Evolutionary conservation across 2,797 vertebrate species (phyloP), one percentile per base, ranked within the genome.

Genomic region (Gadopsis bispinosus): DNA sequence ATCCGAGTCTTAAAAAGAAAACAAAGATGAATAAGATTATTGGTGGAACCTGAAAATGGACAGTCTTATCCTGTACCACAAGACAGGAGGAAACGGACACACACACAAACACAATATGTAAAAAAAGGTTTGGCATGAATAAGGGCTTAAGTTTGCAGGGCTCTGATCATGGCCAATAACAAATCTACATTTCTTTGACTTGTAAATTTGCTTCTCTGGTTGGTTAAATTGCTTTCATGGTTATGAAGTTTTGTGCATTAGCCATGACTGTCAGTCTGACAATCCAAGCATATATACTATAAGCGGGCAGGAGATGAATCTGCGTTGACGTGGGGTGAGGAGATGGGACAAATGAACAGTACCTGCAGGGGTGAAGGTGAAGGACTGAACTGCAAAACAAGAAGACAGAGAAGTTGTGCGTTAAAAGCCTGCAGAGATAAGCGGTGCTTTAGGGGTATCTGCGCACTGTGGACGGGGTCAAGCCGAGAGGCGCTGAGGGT

Each of bases 371-470:
- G 95, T 97, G 96, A 98, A 97, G 94, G 96, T 96, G 96, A 96
- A 97, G 94, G 95, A 96, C 93, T 96, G 95, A 93, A 97, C 96
- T 97, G 95, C 93, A 97, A 97, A 97, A 96, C 94, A 97, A 96
- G 96, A 97, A 97, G 95, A 95, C 94, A 97, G 96, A 96, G 90
- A 96, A 95, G 95, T 94, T 85, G 90, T 92, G 95, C 91, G 94
- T 97, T 96, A 96, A 95, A 95, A 94, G 94, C 87, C 91, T 94
- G 91, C 88, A 60, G 89, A 86, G 86, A 79, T 75, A 82, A 92
- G 90, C 84, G 54, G 83, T 81, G 88, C 90, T 91, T 92, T 83
- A 81, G 84, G 79, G 85, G 83, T 73, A 60, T 86, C 84, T 87
- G 89, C 82, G 86, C 90, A 67, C 85, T 60, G 63, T 72, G 86